A percentile compares a stretch with the other conserved stretches of the same genome.
Conservation (phyloP, 1,140 invertebrate species). For the Lepidotrigona ventralis region DNA sequence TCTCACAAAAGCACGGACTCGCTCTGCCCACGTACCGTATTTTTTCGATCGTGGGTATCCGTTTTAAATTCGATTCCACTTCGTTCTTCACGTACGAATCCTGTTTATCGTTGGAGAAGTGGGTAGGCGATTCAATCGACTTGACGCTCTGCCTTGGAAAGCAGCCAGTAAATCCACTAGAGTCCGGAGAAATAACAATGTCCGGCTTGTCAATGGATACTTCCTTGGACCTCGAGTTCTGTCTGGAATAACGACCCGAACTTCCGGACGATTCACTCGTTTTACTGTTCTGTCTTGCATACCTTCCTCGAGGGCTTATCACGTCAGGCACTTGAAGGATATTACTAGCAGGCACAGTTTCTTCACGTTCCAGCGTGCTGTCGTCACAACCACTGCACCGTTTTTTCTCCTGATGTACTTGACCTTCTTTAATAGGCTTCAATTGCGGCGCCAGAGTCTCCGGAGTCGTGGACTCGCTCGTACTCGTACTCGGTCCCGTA, state of each 20-base stretch:
- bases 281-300: conserved; percentile 64
- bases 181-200: conserved; percentile 63
- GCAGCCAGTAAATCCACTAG: conserved; percentile 58
- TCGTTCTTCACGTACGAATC: conserved; percentile 44
- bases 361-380: conserved; percentile 76
- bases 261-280: conserved; percentile 32
- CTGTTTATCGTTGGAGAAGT: conserved; percentile 33
- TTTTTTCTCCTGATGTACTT: conserved; percentile 77
- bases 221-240: conserved; percentile 67
- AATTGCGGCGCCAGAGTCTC: conserved; percentile 78
- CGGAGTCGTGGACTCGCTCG: conserved; percentile 83
- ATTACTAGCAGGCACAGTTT: conserved; percentile 38
- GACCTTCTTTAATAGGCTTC: conserved; percentile 80
- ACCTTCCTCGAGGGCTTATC: conserved; percentile 55
- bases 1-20: conserved; percentile 51
- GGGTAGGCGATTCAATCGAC: conserved; percentile 48
- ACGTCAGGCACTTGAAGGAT: conserved; percentile 56
- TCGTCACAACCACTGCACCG: conserved; percentile 72
- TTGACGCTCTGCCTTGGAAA: conserved; percentile 64
- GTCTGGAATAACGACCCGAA: conserved; percentile 56
- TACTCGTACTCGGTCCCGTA: conserved; percentile 82
- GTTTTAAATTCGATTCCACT: conserved; percentile 33
- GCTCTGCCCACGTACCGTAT: conserved; percentile 68
- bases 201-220: conserved; percentile 54
- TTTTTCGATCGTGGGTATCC: conserved; percentile 61